Base-by-base conservation (phyloP, 2,797 vertebrate species). In the Eidolon dupreanum region DNA sequence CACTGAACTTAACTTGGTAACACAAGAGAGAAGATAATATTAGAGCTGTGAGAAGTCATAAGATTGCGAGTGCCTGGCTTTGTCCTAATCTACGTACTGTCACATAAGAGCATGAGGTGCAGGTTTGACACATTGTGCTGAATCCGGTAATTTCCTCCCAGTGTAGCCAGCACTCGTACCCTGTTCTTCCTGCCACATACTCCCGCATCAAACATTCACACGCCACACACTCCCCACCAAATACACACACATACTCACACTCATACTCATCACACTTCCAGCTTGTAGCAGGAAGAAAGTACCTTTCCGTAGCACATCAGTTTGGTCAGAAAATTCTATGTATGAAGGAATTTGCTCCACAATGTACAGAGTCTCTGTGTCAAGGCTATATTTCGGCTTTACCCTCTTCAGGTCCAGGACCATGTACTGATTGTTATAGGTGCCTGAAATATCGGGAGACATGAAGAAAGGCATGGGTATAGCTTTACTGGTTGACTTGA, bases 341-440 rank as follows among this genome's bases (percentile, higher is more conserved):
- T 99, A 98, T 0, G 99, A 99, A 2, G 99, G 99, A 96, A 99
- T 99, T 98, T 99, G 99, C 98, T 99, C 99, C 97, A 99, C 98
- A 63, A 99, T 97, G 4, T 99, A 99, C 97, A 99, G 93, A 5
- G 99, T 98, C 2, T 99, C 99, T 0, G 99, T 98, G 2, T 98
- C 98, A 4, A 99, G 94, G 55, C 98, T 98, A 53, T 87, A 88
- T 28, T 98, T 98, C 93, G 99, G 98, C 74, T 98, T 98, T 28
- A 99, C 98, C 94, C 99, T 99, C 98, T 99, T 99, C 97, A 98
- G 97, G 98, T 99, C 99, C 98, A 99, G 77, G 81, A 99, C 98
- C 99, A 99, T 99, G 98, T 99, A 99, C 95, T 99, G 99, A 83
- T 99, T 99, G 98, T 99, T 99, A 97, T 99, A 99, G 5, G 99